Evolutionary conservation across 1,140 invertebrate genomes (phyloP).

Genomic region (Drosophila cardini): DNA sequence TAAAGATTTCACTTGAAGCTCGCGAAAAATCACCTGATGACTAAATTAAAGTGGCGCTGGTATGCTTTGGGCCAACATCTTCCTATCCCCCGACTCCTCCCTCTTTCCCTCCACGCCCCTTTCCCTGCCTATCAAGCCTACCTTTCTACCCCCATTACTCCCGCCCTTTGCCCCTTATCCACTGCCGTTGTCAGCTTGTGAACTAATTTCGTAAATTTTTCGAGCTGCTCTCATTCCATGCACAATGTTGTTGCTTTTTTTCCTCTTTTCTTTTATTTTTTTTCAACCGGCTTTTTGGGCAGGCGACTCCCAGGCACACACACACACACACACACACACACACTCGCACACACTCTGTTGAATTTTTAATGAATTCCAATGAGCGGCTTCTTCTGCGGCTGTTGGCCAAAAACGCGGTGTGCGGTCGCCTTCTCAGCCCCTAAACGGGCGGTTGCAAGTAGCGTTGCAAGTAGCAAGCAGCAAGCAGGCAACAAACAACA

Average conservation of each 20-base stretch:
- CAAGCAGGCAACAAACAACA: slow-evolving; percentile 7
- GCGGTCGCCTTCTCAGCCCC: slow-evolving; percentile 66
- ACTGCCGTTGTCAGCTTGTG: slow-evolving; percentile 67
- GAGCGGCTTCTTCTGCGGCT: slow-evolving; percentile 58
- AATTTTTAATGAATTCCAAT: slow-evolving; percentile 84
- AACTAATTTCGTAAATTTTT: slow-evolving; percentile 84
- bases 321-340: slow-evolving; percentile 30
- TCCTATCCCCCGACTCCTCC: not conserved
- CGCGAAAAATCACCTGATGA: slow-evolving; percentile 84
- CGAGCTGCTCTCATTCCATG: slow-evolving; percentile 82
- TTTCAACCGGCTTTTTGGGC: slow-evolving; percentile 78
- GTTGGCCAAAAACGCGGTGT: slow-evolving; percentile 76
- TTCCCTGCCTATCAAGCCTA: not conserved
- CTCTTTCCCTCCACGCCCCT: slow-evolving; percentile 4
- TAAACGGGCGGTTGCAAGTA: slow-evolving; percentile 69
- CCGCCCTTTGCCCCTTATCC: not conserved
- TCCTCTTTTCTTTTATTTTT: slow-evolving; percentile 27
- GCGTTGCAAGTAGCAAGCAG: slow-evolving; percentile 11
- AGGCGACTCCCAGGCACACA: slow-evolving; percentile 60
- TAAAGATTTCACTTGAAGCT: slow-evolving; percentile 84
- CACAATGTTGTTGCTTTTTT: slow-evolving; percentile 53
- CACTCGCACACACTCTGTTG: slow-evolving; percentile 55
- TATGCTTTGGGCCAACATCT: slow-evolving; percentile 62
- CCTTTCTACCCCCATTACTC: not conserved
- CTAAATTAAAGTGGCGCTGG: slow-evolving; percentile 84